These are phyloP conservation scores for Melanerpes aurifrons DNA, from an alignment of 2,113 vertebrate species.

Conservation along the genomic window DNA sequence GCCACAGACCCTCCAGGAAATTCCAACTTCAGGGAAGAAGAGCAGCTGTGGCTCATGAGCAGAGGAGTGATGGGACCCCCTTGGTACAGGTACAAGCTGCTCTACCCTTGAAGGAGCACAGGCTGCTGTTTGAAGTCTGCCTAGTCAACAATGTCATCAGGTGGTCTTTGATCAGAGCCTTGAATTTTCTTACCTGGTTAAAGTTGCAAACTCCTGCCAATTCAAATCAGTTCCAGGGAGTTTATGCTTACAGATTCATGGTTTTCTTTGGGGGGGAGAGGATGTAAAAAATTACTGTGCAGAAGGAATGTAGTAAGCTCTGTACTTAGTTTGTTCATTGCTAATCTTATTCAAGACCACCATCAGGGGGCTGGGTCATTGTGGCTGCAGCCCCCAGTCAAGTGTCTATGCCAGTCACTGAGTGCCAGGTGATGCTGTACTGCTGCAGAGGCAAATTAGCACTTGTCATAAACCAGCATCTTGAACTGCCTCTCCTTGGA, in stretches of 20 bases:
- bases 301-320: neutral
- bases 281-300: no score
- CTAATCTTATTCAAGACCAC: neutral
- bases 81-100: neutral
- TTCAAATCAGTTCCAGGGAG: neutral
- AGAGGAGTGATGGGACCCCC: neutral
- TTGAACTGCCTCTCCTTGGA: neutral
- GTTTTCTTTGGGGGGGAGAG: neutral
- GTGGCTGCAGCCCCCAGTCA: rapidly evolving
- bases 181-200: neutral
- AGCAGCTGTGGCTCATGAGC: neutral
- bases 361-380: neutral
- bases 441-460: neutral
- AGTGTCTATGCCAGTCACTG: neutral
- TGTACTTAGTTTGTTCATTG: neutral
- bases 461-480: neutral
- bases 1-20: no score
- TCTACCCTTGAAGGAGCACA: neutral
- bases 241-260: neutral
- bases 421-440: neutral
- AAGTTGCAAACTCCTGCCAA: neutral
- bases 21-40: neutral
- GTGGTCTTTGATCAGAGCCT: neutral
- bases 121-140: neutral
- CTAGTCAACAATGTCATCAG: neutral